Percentiles rank a stretch among this genome's conserved stretches.
phyloP scores from a whole-genome alignment of 1,140 invertebrate genomes.

The Euschistus heros region DNA sequence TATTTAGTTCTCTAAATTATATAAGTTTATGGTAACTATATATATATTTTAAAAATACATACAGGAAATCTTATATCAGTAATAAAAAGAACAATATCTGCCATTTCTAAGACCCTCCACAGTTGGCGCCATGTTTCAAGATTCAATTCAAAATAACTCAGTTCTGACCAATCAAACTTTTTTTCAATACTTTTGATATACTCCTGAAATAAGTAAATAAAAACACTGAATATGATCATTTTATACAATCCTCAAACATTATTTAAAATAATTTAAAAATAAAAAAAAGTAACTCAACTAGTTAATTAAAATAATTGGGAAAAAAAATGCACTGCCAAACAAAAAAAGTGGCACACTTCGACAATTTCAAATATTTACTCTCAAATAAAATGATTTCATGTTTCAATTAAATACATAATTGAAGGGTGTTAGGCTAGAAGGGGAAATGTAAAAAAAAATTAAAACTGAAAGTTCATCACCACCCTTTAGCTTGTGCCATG shows the following conservation, averaged over 20 bases:
- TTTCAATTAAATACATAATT: too few species aligned
- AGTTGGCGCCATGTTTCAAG: slow-evolving; percentile 88
- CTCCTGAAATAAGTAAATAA: slow-evolving; percentile 37
- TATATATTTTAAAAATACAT: slow-evolving; percentile 35
- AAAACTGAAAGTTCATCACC: too few species aligned
- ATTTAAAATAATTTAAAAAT: too few species aligned
- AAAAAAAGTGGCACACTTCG: too few species aligned
- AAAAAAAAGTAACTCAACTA: too few species aligned
- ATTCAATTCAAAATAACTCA: slow-evolving; percentile 79
- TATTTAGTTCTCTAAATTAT: background rate
- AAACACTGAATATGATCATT: background rate
- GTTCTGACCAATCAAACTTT: slow-evolving; percentile 36
- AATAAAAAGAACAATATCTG: slow-evolving; percentile 73
- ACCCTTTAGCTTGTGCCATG: too few species aligned
- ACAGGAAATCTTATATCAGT: slow-evolving; percentile 76
- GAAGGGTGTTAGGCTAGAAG: too few species aligned
- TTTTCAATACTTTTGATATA: slow-evolving; percentile 47
- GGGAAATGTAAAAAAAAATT: too few species aligned
- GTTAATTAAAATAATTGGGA: too few species aligned
- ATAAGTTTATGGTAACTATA: background rate
- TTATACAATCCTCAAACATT: background rate
- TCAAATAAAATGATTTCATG: too few species aligned
- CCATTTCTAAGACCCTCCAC: slow-evolving; percentile 86
- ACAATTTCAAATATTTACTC: too few species aligned
- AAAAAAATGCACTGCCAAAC: too few species aligned